A percentile compares a stretch with the other conserved stretches of the same genome.
Conservation (phyloP, 2,113 vertebrate genomes). For the Neogale vison region DNA sequence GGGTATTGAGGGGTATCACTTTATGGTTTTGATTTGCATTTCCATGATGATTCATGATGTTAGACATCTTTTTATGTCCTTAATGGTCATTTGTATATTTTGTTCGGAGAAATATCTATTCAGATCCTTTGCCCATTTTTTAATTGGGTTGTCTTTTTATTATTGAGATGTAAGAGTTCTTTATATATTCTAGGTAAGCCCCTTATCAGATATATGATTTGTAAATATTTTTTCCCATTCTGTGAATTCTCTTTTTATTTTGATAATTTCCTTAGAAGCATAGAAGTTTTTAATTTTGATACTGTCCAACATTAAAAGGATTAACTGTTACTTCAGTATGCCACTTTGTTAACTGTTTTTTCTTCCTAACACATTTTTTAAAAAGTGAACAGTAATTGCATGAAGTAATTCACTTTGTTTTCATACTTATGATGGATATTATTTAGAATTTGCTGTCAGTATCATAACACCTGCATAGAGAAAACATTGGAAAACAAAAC, state of each 20-base stretch:
- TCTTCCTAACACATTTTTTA: background rate
- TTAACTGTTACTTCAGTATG: background rate
- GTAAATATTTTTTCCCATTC: background rate
- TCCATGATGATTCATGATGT: background rate
- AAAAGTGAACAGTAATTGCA: background rate
- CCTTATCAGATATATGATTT: background rate
- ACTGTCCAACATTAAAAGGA: background rate
- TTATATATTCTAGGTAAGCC: background rate
- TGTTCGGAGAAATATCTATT: background rate
- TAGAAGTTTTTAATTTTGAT: constrained; percentile 3
- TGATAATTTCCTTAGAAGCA: background rate
- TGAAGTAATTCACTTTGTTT: constrained; percentile 11
- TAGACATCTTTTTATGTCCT: background rate
- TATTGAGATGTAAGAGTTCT: constrained; percentile 28
- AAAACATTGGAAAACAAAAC: background rate
- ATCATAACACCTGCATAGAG: background rate
- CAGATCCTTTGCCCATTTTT: background rate
- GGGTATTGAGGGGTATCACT: background rate
- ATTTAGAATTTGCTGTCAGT: constrained; percentile 19
- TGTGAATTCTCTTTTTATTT: background rate
- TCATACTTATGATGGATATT: background rate
- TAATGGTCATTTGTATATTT: background rate
- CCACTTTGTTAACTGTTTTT: background rate
- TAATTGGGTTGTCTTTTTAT: background rate
- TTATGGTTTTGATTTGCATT: constrained; percentile 13